These are phyloP conservation scores for Sphaeridia pumilis DNA, from an alignment of 2,888 invertebrate genomes.

Conservation along the genomic window DNA sequence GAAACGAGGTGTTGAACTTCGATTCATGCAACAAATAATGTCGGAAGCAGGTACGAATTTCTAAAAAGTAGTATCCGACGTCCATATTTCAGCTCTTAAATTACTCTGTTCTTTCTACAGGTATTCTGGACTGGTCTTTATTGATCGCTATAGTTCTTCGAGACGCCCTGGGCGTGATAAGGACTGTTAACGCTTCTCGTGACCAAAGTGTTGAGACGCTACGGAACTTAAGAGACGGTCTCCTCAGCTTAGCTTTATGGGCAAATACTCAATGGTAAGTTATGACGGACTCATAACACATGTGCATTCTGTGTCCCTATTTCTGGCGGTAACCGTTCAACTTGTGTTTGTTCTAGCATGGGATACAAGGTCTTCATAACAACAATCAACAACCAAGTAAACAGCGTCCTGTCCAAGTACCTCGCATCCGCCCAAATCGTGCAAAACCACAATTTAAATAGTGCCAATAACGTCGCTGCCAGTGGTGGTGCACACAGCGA, in stretches of 20 bases:
- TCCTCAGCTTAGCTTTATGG: slow-evolving; percentile 63
- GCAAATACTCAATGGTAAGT: slow-evolving; percentile 69
- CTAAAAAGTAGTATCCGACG: too few species aligned
- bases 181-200: slow-evolving; percentile 74
- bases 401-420: slow-evolving; percentile 45
- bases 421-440: slow-evolving; percentile 24
- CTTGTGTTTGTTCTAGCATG: slow-evolving; percentile 53
- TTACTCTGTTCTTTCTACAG: slow-evolving; percentile 14
- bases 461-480: not conserved
- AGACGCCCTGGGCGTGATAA: slow-evolving; percentile 76
- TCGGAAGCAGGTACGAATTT: slow-evolving; percentile 34
- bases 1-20: slow-evolving; percentile 34
- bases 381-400: slow-evolving; percentile 68
- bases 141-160: slow-evolving; percentile 70
- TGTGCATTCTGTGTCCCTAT: too few species aligned
- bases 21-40: slow-evolving; percentile 35
- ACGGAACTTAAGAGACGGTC: slow-evolving; percentile 56
- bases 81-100: not conserved
- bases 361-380: slow-evolving; percentile 74
- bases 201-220: slow-evolving; percentile 61
- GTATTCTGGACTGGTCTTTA: slow-evolving; percentile 69
- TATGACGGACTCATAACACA: too few species aligned
- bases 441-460: slow-evolving; percentile 1
- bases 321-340: too few species aligned
- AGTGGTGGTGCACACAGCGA: too few species aligned